Percentiles rank a stretch among this genome's conserved stretches.
Evolutionary conservation across 2,797 vertebrate genomes (phyloP).

Genomic region (Sylvia borin): DNA sequence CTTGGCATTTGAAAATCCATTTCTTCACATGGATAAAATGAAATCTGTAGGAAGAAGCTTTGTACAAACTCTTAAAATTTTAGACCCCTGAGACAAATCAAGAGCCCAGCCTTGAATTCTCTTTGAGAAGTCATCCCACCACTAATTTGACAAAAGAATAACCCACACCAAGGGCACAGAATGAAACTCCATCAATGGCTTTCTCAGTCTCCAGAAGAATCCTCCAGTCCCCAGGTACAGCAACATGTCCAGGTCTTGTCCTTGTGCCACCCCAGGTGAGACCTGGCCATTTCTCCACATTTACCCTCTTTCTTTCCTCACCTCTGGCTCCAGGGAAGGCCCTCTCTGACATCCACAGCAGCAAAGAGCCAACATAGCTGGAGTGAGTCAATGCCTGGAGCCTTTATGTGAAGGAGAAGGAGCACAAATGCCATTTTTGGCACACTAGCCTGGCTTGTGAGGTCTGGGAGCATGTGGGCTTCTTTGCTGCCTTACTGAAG

Average conservation of each 20-base stretch:
- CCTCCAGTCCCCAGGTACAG: rapidly evolving
- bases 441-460: rapidly evolving
- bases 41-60: not conserved
- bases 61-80: not conserved
- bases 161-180: rapidly evolving
- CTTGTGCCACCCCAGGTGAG: not conserved
- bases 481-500: not conserved
- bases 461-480: not conserved
- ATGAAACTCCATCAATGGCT: not conserved
- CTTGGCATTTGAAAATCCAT: not conserved
- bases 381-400: not conserved
- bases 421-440: rapidly evolving
- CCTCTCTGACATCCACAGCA: not conserved
- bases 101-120: not conserved
- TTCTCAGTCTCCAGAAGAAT: not conserved
- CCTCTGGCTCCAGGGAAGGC: not conserved
- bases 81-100: not conserved
- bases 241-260: rapidly evolving
- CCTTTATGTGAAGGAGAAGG: not conserved
- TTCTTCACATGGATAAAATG: not conserved
- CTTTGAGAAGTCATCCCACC: not conserved
- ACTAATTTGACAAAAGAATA: not conserved
- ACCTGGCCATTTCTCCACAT: not conserved
- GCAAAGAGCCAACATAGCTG: not conserved
- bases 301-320: not conserved